Conservation (phyloP, 1,140 invertebrate genomes). For the Andrena cerasifolii region DNA sequence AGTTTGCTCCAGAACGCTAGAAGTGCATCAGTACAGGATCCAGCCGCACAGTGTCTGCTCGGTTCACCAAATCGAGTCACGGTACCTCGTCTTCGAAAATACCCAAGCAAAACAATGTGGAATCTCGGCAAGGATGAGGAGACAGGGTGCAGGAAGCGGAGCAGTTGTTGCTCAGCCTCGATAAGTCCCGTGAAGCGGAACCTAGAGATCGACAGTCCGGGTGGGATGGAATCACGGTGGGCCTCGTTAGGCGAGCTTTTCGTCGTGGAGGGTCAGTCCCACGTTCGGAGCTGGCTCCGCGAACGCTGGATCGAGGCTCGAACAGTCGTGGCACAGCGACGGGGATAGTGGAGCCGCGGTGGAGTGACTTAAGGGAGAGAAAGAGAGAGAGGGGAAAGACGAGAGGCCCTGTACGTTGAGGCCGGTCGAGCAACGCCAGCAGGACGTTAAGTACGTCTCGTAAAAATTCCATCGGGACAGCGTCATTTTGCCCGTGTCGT, state of each 20-base stretch:
- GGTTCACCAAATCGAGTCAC: too few species aligned
- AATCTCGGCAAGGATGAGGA: too few species aligned
- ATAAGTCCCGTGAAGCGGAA: constrained; percentile 35
- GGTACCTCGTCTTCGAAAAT: too few species aligned
- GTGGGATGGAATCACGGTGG: constrained; percentile 65
- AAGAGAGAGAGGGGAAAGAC: constrained; percentile 1
- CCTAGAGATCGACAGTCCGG: constrained; percentile 51
- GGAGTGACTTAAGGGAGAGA: constrained; percentile 4
- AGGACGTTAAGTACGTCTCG: constrained; percentile 80
- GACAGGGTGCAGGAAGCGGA: too few species aligned
- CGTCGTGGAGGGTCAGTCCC: constrained; percentile 67
- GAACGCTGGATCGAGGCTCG: background rate
- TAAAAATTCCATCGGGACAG: constrained; percentile 80
- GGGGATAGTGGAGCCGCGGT: background rate
- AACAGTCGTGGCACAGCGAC: background rate
- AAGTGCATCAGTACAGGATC: too few species aligned
- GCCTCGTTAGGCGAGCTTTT: constrained; percentile 64
- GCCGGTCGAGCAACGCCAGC: constrained; percentile 49
- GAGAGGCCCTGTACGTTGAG: constrained; percentile 55
- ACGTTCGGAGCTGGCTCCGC: constrained; percentile 26
- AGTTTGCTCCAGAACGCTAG: too few species aligned
- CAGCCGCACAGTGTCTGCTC: too few species aligned
- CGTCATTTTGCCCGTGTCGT: constrained; percentile 76
- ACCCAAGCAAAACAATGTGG: too few species aligned
- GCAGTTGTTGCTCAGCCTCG: too few species aligned